Evolutionary conservation across 2,113 vertebrate genomes (phyloP), one percentile per base, ranked within the genome.

Genomic region (Peromyscus maniculatus): DNA sequence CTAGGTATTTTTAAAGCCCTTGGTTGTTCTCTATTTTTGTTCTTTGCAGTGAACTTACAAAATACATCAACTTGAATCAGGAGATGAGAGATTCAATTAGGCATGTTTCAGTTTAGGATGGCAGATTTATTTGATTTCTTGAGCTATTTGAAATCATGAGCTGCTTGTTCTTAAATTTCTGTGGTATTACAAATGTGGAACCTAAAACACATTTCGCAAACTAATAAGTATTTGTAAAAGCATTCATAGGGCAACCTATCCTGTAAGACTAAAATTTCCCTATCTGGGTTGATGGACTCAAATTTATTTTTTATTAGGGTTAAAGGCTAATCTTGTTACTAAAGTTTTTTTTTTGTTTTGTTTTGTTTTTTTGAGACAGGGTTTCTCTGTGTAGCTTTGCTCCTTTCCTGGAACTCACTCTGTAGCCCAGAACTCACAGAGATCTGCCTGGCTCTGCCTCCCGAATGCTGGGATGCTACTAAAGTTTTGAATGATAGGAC

Each of bases 61-160:
- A 80, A 74, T 86, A 67, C 13, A 83, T 94, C 92, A 43, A 95
- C 91, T 96, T 97, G 83, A 89, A 91, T 93, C 67, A 79, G 92
- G 74, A 79, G 15, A 71, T 57, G n/a, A 88, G 90, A 79, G 36
- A 80, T 89, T 97, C 84, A 78, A 57, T 96, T 96, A 96, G 62
- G 91, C 80, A 9, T 72, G 19, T 80, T 96, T 77, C 66, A 77
- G 33, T 87, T 93, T 87, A 95, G 82, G 49, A 59, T 94, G 78
- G 26, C 72, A 91, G 89, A 87, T 97, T 93, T 93, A 86, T 67
- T 97, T 66, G 75, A 13, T 97, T 97, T 95, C 67, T 89, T 66
- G 49, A 91, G 89, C 64, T 62, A 78, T 91, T 97, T 39, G 59
- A 82, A 92, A 55, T 71, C 28, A 72, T 59, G 77, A 62, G 43